Evolutionary conservation across 1,140 invertebrate species (phyloP), one percentile per base, ranked within the genome.

Genomic region (Lutraria rhynchaena): DNA sequence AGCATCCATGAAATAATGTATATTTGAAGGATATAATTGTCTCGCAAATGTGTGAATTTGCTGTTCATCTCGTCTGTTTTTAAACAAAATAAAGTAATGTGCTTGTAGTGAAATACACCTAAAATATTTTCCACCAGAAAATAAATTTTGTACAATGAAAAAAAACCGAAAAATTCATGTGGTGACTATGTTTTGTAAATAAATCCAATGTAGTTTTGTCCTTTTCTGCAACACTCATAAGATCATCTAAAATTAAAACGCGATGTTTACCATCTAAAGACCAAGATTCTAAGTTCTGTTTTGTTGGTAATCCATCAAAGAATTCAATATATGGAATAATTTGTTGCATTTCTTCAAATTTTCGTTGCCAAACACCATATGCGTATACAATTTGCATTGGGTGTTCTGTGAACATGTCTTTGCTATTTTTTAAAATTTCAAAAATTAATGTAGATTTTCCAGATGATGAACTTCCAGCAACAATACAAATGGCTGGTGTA

Each of bases 1-100:
- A 9, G 73, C 73, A 33, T 76, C 73, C 57, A 76, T 76, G 31
- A 76, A 76, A 29, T 44, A 76, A 24, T 76, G 44, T 46, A 76
- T 37, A 46, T 58, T 37, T 9, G 57, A 24, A 7, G 73, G 57
- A 27, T 44, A 76, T 17, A 76, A 61, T 24, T 63, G 73, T 41
- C 58, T 33, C 7, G 57, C 44, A 41, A 76, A 63, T 11, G 73
- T 76, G n/a, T 76, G 73, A 46, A 61, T 63, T 63, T 76, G 73
- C 35, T 37, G 49, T 76, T 76, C 41, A 51, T 76, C 73, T 49
- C 73, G n/a, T 9, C 46, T 46, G 73, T 58, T 76, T 63, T 60
- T 76, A 33, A 76, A 76, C 29, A 76, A 46, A 63, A 76, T 46
- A 44, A 76, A 76, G 51, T 63, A 76, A 33, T 76, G 73, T 13